Base-by-base conservation (phyloP, 1,140 invertebrate genomes). In the Sitodiplosis mosellana region DNA sequence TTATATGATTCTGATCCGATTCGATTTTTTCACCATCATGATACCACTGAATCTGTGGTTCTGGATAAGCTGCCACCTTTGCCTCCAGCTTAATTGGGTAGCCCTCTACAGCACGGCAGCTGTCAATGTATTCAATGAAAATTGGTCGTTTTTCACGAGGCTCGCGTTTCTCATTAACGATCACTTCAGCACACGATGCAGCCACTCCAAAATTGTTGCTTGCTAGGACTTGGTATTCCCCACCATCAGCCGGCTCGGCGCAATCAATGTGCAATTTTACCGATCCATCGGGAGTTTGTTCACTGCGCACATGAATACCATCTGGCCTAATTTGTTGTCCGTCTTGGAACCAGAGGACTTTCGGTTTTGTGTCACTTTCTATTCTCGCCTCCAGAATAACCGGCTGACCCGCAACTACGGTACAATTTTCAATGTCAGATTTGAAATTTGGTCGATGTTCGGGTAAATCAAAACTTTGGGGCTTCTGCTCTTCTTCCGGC, bases 1-100 rank as follows among this genome's bases (percentile, higher is more conserved):
- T 77, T 51, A 69, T 85, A 54, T 83, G 77, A 53, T 81, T 76
- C 3, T 79, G 78, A 45, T 81, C 78, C 7, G 83, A 72, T 49
- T 81, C 70, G n/a, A 95, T 73, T 53, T 87, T 76, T 58, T 86
- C 73, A 0, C 84, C 87, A 52, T 89, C 80, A 58, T 91, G 86
- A 27, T 76, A 80, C 81, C 89, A 95, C 33, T 80, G 80, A 37
- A 97, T 80, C 45, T 81, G 78, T 11, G 93, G 93, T 61, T 90
- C 87, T 8, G 94, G 94, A 64, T 83, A 96, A 48, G 93, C 94
- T 60, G 86, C 56, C 1, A 74, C 72, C 54, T 81, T 80, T 33
- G 84, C 76, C 57, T 81, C 77, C 47, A 84, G 59, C 55, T 79
- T 83, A 0, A 72, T 77, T 0, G 80, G 81, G 57, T 80, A 83